A percentile compares a stretch with the other conserved stretches of the same genome.
Conservation (phyloP, 2,113 vertebrate genomes). For the Misgurnus anguillicaudatus region DNA sequence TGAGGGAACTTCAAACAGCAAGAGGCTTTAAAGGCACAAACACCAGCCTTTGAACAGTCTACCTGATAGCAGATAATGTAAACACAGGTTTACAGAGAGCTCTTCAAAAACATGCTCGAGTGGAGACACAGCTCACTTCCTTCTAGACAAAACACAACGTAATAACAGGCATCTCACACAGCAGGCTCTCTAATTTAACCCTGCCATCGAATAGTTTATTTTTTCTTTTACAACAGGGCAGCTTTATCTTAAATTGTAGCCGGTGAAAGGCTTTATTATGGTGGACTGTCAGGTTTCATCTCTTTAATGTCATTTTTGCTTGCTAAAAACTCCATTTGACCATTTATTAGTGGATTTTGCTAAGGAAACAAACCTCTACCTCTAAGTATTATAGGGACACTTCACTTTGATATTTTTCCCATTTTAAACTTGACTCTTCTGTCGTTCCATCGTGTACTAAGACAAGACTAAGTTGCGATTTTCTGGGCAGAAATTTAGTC, state of each 20-base stretch:
- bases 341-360: neutral
- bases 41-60: constrained; percentile 67
- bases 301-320: neutral
- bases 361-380: neutral
- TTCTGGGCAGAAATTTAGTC: too few relatives aligned
- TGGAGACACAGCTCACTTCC: constrained; percentile 59
- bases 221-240: neutral
- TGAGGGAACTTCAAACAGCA: constrained; percentile 41
- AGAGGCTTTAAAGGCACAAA: constrained; percentile 49
- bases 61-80: constrained; percentile 65
- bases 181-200: constrained; percentile 50
- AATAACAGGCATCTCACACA: constrained; percentile 44
- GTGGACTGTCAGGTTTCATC: neutral
- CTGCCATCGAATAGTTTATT: neutral
- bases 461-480: too few relatives aligned
- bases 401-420: too few relatives aligned
- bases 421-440: too few relatives aligned
- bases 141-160: constrained; percentile 63
- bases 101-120: constrained; percentile 56
- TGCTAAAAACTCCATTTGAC: neutral
- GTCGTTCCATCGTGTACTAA: too few relatives aligned
- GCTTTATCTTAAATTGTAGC: neutral
- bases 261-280: neutral
- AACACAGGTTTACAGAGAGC: constrained; percentile 59
- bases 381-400: neutral